Base-by-base conservation (phyloP, 2,113 vertebrate genomes). In the Ibidorhyncha struthersii region DNA sequence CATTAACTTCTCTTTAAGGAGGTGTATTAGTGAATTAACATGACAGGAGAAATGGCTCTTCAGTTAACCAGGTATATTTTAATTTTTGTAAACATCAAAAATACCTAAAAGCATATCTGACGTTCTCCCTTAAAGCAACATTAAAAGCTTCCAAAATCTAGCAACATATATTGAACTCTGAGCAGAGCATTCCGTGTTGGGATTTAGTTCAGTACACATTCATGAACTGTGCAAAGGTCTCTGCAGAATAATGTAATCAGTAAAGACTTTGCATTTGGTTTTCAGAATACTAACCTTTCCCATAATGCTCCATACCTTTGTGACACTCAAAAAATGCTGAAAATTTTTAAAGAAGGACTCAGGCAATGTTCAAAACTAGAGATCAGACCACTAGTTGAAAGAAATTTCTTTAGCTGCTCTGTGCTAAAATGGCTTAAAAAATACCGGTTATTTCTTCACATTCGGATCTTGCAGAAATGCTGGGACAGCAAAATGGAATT, bases 361-460 rank as follows among this genome's bases (percentile, higher is more conserved):
- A 87, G 49, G 36, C 47, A 78, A 63, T 2, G 7, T 36, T 50
- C 30, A 93, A 49, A 77, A 85, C 25, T 20, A 81, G 55, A 86
- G 67, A 45, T 58, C 40, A 70, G 89, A 30, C 40, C 40, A 40
- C 78, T 85, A 56, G 43, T 14, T 80, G 40, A 73, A 95, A 86
- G 36, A 45, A 38, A 14, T 43, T 40, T 41, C 69, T 91, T 89
- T n/a, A 82, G 50, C 36, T 73, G 29, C 72, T 67, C 38, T 72
- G 40, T 76, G 50, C 66, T 93, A 73, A 92, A 94, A 81, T 14
- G 25, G 19, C 72, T 91, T 94, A 32, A 93, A 93, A 92, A 77
- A 72, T 23, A 91, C 23, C 3, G 7, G 53, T 59, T 76, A 79
- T 36, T 82, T 67, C 49, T 91, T 91, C 86, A 80, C 38, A 66